Base-by-base conservation (phyloP, 2,797 vertebrate species). In the Sebastes hubbsi region DNA sequence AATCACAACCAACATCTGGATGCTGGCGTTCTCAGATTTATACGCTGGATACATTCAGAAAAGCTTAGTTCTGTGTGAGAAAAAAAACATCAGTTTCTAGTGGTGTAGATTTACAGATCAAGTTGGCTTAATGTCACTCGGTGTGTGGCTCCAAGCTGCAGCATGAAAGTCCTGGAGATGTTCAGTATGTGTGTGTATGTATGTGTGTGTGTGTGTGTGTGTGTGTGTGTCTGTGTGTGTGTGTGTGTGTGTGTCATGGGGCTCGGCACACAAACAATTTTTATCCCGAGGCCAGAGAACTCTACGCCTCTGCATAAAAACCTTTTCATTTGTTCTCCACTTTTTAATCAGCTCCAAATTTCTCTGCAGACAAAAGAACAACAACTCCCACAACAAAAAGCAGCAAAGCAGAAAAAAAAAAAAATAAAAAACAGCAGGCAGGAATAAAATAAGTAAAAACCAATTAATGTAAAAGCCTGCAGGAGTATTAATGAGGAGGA, bases 391-490 rank as follows among this genome's bases (percentile, higher is more conserved):
- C 61, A 78, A 77, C 67, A 77, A 68, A 60, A 64, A 49, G 56
- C 54, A 56, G 36, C 72, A 46, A 63, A 38, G 22, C 24, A 58
- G 27, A 63, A 63, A 68, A 60, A 5, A 38, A 60, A 22, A 63
- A 25, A 24, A 54, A 27, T 4, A 25, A 27, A 56, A 78, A 75
- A 20, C 52, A 64, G 20, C 67, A 73, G 3, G 25, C 55, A 55
- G 16, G 54, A 77, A 46, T 13, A 18, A 65, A 72, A 82, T 54
- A 76, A 80, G 64, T 71, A 70, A 75, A 80, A 82, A 68, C n/a
- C 81, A 85, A 90, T 87, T 84, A 68, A 80, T 46, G 60, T 76
- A 77, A 88, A 85, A 86, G 80, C 85, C 85, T 84, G 68, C 56
- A 61, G 82, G 25, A 49, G 32, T 67, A 73, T 85, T 91, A 86